phyloP scores from a whole-genome alignment of 2,797 vertebrate genomes.

The Melanogrammus aeglefinus region DNA sequence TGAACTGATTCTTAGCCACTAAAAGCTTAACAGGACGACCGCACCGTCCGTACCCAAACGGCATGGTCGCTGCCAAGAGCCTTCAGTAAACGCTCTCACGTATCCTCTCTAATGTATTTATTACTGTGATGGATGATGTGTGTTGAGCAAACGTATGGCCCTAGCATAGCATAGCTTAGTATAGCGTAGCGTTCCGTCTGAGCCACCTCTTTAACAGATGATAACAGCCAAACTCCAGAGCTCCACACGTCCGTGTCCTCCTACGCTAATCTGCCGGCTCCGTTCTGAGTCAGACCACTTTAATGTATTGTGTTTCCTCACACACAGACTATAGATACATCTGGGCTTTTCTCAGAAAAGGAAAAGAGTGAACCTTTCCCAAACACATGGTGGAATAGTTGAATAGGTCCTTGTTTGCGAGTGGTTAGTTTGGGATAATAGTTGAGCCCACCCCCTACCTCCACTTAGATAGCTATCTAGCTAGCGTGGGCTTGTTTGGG shows the following conservation, averaged over 20 bases:
- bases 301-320: slow-evolving; percentile 7
- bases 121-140: too few relatives aligned
- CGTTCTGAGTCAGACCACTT: neutral
- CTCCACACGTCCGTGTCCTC: neutral
- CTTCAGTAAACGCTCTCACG: too few relatives aligned
- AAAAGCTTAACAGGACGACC: too few relatives aligned
- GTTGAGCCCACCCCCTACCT: slow-evolving; percentile 26
- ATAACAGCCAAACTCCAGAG: too few relatives aligned
- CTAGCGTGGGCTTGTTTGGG: neutral
- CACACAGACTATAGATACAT: slow-evolving; percentile 16
- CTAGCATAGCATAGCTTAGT: too few relatives aligned
- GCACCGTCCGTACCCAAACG: too few relatives aligned
- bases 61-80: too few relatives aligned
- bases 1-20: too few relatives aligned
- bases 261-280: neutral
- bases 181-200: too few relatives aligned
- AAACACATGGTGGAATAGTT: slow-evolving; percentile 28
- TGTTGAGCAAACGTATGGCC: too few relatives aligned
- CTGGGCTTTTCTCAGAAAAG: slow-evolving; percentile 18
- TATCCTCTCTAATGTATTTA: too few relatives aligned
- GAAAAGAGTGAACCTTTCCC: slow-evolving; percentile 10
- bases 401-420: slow-evolving; percentile 6
- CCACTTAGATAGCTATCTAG: neutral
- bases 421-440: slow-evolving; percentile 29
- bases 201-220: too few relatives aligned